Evolutionary conservation across 2,797 vertebrate genomes (phyloP), one percentile per base, ranked within the genome.

Genomic region (Psittacula echo): DNA sequence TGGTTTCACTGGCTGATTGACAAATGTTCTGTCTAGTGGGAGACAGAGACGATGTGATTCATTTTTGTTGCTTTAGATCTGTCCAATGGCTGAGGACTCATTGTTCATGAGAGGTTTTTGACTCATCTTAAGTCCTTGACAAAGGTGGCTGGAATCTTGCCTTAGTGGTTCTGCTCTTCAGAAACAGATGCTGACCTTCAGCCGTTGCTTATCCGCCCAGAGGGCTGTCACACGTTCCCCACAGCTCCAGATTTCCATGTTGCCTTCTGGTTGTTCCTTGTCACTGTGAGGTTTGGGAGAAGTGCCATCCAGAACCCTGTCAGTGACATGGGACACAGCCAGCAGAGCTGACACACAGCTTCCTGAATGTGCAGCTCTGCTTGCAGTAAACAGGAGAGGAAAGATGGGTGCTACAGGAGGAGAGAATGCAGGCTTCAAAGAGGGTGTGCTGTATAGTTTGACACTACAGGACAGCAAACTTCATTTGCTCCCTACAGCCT

Each of bases 41-140:
- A 94, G 88, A 89, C 83, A 68, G 75, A 90, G 83, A 83, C 85
- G 83, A 85, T 95, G 91, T 77, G 90, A 90, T 87, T 96, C 90
- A 50, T 75, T 90, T 90, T 88, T 87, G 22, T 94, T 95, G 88
- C 94, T 83, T 96, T 92, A 94, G 74, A 94, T 96, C 95, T 95
- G 93, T 96, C 95, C 95, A 96, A 22, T 95, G 96, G 92, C 90
- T 72, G 86, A 94, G 86, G 88, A 90, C 71, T 94, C 88, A 85
- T 77, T 96, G 95, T 94, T 96, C 83, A 62, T 42, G 53, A 87
- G 91, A 82, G 74, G 56, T 10, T 91, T 95, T 94, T 94, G 90
- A 95, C 86, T 96, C 95, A 93, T 97, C 85, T 65, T 77, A 88
- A 96, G 94, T 75, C 90, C 90, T 84, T 93, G 90, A 94, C 91